Base-by-base conservation (phyloP, 2,797 vertebrate species). In the Anguilla anguilla region DNA sequence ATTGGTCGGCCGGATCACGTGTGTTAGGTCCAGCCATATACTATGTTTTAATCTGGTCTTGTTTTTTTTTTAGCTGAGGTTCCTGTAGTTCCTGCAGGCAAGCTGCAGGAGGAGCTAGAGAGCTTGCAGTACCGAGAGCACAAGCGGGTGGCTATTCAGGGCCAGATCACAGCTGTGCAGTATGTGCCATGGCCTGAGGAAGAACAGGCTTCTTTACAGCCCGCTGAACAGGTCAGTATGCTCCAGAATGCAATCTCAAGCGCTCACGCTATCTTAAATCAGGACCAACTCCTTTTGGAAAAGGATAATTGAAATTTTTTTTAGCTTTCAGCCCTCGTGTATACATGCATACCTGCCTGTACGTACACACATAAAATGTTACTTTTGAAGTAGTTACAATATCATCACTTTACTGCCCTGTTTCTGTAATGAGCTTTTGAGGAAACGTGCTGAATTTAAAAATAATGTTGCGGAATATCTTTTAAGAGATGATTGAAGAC, bases 71-170 rank as follows among this genome's bases (percentile, higher is more conserved):
- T 61, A 96, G 94, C 83, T 88, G 92, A 93, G 59, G 86, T 93
- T 87, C 91, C 94, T 51, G 92, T 96, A 83, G 93, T 95, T 49
- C 88, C 97, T 84, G 93, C 94, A 0, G 91, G 93, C 87, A 97
- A 99, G 91, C 93, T 97, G 84, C 96, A 93, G 92, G 95, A 89
- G 85, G 96, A 96, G 92, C 91, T 98, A 43, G 95, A 97, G 91
- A 90, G 91, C 9, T 92, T 99, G 89, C 97, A 97, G 64, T 99
- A 99, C 85, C 96, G 97, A 86, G 97, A 99, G 61, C 97, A 96
- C 91, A 98, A 95, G 89, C 94, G 95, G 90, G 88, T 98, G 72
- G 97, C 97, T 51, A 90, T 99, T 89, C 98, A 98, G 93, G 98
- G 97, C 13, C 96, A 97, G 86, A 97, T 99, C 89, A 91, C 94